Percentiles rank a stretch among this genome's conserved stretches.
Evolutionary conservation across 2,113 vertebrate species (phyloP).

Genomic region (human): DNA sequence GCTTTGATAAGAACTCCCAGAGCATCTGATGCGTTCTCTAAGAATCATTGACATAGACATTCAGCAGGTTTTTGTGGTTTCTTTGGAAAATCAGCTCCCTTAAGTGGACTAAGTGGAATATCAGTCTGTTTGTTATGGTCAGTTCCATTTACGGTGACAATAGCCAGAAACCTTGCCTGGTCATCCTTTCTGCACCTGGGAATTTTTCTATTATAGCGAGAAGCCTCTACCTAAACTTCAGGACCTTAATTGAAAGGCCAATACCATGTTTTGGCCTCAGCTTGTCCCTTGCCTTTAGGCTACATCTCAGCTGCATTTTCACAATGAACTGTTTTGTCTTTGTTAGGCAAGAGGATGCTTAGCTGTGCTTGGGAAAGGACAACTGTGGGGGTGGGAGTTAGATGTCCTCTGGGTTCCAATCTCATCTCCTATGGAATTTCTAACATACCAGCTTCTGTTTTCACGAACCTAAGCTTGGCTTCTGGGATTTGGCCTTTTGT

Average conservation of each 20-base stretch:
- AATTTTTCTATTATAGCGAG: background rate
- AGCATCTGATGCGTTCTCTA: background rate
- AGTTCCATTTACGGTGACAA: background rate
- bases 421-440: background rate
- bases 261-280: background rate
- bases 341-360: background rate
- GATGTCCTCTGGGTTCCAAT: background rate
- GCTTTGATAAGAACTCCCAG: background rate
- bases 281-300: conserved; percentile 1
- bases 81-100: background rate
- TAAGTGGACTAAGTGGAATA: background rate
- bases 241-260: background rate
- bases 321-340: background rate
- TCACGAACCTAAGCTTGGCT: background rate
- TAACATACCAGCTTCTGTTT: background rate
- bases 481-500: background rate
- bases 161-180: background rate
- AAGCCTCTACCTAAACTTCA: background rate
- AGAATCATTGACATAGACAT: background rate
- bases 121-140: too few species aligned
- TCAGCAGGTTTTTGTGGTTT: background rate
- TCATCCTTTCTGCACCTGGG: background rate
- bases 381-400: background rate
- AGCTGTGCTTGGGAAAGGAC: background rate
- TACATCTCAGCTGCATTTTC: background rate